phyloP scores from a whole-genome alignment of 1,140 invertebrate species.

The Mylabris phalerata region DNA sequence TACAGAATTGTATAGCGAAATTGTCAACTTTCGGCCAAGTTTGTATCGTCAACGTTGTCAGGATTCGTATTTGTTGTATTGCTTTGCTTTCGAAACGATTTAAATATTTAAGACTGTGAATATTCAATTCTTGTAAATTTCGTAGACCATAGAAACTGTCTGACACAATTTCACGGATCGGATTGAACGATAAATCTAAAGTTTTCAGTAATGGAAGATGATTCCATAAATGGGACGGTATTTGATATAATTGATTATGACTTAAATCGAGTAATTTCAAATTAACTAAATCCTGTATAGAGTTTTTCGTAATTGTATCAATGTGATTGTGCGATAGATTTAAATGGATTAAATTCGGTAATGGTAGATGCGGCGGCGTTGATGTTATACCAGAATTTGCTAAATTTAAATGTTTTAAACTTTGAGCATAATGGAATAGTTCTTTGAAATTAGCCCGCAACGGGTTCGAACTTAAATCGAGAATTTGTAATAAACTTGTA shows the following conservation, averaged over 20 bases:
- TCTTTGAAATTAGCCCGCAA: constrained; percentile 82
- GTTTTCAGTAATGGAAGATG: constrained; percentile 36
- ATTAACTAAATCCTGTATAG: constrained; percentile 55
- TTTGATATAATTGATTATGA: constrained; percentile 56
- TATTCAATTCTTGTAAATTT: constrained; percentile 50
- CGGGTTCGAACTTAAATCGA: constrained; percentile 77
- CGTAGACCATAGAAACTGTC: constrained; percentile 50
- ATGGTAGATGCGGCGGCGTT: constrained; percentile 57
- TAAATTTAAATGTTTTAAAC: constrained; percentile 67
- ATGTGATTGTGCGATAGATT: constrained; percentile 72
- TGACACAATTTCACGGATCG: constrained; percentile 36
- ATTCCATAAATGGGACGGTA: constrained; percentile 55
- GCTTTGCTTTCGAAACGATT: constrained; percentile 59
- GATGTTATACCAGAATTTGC: constrained; percentile 65
- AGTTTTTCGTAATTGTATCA: constrained; percentile 51
- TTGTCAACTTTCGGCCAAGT: constrained; percentile 59
- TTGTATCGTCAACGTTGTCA: constrained; percentile 55
- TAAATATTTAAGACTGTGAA: constrained; percentile 52
- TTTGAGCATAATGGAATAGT: constrained; percentile 79
- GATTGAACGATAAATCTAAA: constrained; percentile 39
- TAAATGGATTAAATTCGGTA: constrained; percentile 63
- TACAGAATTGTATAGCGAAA: constrained; percentile 53
- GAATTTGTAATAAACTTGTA: constrained; percentile 63
- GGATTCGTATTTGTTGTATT: constrained; percentile 52
- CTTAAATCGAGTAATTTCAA: constrained; percentile 59